Percentiles rank a stretch among this genome's conserved stretches.
Conservation (phyloP, 2,113 vertebrate species). For the Cairina moschata region DNA sequence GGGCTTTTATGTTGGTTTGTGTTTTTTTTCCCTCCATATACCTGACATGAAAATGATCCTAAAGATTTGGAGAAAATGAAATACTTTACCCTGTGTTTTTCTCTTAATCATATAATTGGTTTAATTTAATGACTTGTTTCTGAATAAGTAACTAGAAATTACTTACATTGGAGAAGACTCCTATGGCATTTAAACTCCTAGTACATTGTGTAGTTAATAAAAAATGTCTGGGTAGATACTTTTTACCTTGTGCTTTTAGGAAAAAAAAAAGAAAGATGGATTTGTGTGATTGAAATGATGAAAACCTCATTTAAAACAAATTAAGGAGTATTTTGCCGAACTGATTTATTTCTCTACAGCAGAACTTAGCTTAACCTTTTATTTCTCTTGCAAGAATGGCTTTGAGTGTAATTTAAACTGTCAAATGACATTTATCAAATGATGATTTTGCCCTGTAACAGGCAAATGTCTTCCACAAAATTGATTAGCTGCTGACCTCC, state of each 20-base stretch:
- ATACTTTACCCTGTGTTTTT: not conserved
- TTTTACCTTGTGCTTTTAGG: not conserved
- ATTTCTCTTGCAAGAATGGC: constrained; percentile 62
- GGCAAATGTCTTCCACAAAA: constrained; percentile 69
- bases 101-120: not conserved
- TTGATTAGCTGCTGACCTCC: constrained; percentile 67
- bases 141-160: not conserved
- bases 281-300: constrained; percentile 44
- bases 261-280: not conserved
- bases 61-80: not conserved
- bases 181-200: not conserved
- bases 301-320: constrained; percentile 68
- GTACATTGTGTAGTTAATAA: not conserved
- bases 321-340: constrained; percentile 58
- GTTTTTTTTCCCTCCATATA: not conserved
- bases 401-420: constrained; percentile 68
- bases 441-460: constrained; percentile 58
- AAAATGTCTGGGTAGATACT: not conserved
- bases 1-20: not conserved
- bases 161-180: not conserved
- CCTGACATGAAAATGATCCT: not conserved
- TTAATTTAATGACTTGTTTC: not conserved
- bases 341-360: constrained; percentile 57
- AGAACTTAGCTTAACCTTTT: constrained; percentile 68
- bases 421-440: constrained; percentile 69